Evolutionary conservation across 2,113 vertebrate species (phyloP).

Genomic region (Melanotaenia duboulayi): DNA sequence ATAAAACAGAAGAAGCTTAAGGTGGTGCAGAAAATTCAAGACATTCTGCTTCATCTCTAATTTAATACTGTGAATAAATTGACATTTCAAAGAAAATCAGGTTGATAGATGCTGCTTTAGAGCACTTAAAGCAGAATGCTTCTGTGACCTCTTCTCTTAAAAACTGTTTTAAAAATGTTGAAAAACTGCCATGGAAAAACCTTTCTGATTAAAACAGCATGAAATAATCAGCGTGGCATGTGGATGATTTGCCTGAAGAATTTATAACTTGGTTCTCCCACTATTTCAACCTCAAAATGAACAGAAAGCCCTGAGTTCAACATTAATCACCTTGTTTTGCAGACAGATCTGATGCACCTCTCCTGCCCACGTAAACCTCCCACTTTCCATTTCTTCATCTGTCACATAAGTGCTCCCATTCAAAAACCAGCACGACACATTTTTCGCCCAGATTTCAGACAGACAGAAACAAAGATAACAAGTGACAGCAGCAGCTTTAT

Average conservation of each 20-base stretch:
- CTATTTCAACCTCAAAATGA: constrained; percentile 45
- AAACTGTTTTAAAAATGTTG: neutral
- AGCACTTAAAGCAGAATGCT: neutral
- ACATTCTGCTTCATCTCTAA: too few relatives aligned
- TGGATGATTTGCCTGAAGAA: constrained; percentile 50
- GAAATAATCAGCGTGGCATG: constrained; percentile 54
- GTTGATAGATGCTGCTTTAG: neutral
- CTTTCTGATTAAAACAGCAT: constrained; percentile 17
- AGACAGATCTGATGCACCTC: constrained; percentile 1
- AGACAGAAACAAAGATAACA: constrained; percentile 43
- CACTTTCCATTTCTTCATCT: constrained; percentile 3
- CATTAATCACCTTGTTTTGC: constrained; percentile 64
- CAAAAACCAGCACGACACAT: constrained; percentile 31
- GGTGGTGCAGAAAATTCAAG: neutral
- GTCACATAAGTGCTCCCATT: constrained; percentile 31
- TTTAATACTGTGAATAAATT: too few relatives aligned
- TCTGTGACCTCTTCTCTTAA: neutral
- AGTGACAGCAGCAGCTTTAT: constrained; percentile 44
- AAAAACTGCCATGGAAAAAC: constrained; percentile 18
- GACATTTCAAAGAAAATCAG: too few relatives aligned
- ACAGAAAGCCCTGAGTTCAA: constrained; percentile 41
- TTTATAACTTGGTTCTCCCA: constrained; percentile 12
- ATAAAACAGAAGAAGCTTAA: neutral
- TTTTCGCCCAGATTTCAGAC: constrained; percentile 25
- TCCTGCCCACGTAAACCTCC: constrained; percentile 6